Evolutionary conservation across 2,113 vertebrate species (phyloP).

Genomic region (Malurus alboscapulatus): DNA sequence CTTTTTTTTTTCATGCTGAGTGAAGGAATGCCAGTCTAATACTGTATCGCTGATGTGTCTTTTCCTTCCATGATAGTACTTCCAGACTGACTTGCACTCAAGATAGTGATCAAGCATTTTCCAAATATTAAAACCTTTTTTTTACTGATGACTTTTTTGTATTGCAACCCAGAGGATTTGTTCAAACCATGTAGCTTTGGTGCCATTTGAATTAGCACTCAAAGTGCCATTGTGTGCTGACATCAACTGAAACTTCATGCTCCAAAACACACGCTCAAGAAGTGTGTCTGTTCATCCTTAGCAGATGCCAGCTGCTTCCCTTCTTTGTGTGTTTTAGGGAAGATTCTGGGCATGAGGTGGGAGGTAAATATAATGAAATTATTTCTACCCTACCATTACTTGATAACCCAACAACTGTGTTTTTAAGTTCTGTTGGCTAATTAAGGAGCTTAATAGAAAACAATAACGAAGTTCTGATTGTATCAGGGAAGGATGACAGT

Average conservation of each 20-base stretch:
- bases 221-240: not conserved
- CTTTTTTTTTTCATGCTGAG: not conserved
- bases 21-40: not conserved
- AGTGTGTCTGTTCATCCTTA: not conserved
- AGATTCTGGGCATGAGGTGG: not conserved
- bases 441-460: not conserved
- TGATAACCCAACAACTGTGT: not conserved
- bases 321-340: not conserved
- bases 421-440: not conserved
- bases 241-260: not conserved
- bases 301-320: not conserved
- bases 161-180: not conserved
- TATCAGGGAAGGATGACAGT: not conserved
- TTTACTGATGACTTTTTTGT: not conserved
- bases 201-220: not conserved
- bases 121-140: not conserved
- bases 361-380: not conserved
- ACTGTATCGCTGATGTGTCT: fast-evolving
- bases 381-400: not conserved
- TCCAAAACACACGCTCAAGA: not conserved
- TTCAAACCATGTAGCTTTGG: not conserved
- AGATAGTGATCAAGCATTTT: not conserved
- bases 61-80: not conserved
- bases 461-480: not conserved
- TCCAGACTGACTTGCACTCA: not conserved